Evolutionary conservation across 1,140 invertebrate genomes (phyloP).

Genomic region (Globodera rostochiensis): DNA sequence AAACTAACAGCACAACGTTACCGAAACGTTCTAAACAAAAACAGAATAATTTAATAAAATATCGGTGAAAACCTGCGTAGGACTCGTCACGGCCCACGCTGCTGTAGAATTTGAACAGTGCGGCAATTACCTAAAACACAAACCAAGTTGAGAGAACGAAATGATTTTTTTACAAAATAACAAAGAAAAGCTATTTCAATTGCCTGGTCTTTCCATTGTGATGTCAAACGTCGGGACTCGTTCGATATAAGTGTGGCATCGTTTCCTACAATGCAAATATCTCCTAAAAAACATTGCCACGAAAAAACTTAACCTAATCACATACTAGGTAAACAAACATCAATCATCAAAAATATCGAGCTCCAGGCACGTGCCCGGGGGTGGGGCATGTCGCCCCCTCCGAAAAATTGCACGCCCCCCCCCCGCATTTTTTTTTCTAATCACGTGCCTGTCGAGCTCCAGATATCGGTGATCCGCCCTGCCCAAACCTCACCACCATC

Average conservation of each 20-base stretch:
- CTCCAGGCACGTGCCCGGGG: too few species aligned
- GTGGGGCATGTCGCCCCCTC: too few species aligned
- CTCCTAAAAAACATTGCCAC: too few species aligned
- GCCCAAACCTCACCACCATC: background rate
- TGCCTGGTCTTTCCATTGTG: conserved; percentile 54
- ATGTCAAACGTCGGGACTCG: conserved; percentile 40
- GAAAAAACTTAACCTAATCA: too few species aligned
- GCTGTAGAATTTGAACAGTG: conserved; percentile 59
- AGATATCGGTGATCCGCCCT: too few species aligned
- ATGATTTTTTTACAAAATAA: background rate
- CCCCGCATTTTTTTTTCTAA: too few species aligned
- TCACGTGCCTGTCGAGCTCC: too few species aligned
- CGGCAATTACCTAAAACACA: conserved; percentile 29
- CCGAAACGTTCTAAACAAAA: conserved; percentile 56
- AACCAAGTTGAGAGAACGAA: background rate
- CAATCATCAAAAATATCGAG: too few species aligned
- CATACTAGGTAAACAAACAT: too few species aligned
- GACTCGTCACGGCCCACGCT: conserved; percentile 26
- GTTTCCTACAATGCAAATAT: conserved; percentile 35
- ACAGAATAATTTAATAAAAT: background rate
- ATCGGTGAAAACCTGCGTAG: background rate
- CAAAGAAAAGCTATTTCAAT: conserved; percentile 24
- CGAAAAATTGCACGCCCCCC: too few species aligned
- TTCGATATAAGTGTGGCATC: conserved; percentile 47
- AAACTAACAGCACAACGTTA: conserved; percentile 61